Evolutionary conservation across 2,888 invertebrate genomes (phyloP).

Genomic region (Apamea epomidion): DNA sequence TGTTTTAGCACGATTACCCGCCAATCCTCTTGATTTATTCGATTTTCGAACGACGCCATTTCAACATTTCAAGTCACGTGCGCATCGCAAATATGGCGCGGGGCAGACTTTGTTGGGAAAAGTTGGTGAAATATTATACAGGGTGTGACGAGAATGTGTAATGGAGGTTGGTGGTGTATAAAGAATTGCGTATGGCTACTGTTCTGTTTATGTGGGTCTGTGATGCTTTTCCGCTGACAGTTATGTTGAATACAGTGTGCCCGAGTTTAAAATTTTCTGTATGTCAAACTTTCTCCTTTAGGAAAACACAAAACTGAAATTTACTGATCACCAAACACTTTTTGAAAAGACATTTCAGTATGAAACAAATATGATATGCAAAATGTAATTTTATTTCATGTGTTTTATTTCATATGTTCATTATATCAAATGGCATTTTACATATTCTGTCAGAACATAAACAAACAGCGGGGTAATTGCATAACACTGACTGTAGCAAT

Average conservation of each 20-base stretch:
- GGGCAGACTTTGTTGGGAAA: constrained; percentile 60
- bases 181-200: constrained; percentile 20
- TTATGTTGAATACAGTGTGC: background rate
- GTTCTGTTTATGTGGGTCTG: constrained; percentile 22
- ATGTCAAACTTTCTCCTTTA: too few species aligned
- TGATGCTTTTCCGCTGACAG: background rate
- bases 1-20: constrained; percentile 84
- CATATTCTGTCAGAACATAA: too few species aligned
- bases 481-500: too few species aligned
- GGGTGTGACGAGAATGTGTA: constrained; percentile 60
- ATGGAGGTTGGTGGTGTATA: constrained; percentile 6
- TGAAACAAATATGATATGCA: background rate
- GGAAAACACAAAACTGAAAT: background rate
- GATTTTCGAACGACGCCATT: constrained; percentile 86
- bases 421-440: too few species aligned
- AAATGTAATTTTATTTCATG: background rate
- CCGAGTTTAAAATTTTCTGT: background rate
- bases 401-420: too few species aligned
- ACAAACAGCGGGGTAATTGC: too few species aligned
- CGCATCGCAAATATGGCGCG: constrained; percentile 77
- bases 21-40: constrained; percentile 88
- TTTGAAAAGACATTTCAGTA: background rate
- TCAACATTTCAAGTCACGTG: constrained; percentile 87
- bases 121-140: constrained; percentile 68
- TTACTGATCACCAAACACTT: background rate